Evolutionary conservation across 2,797 vertebrate species (phyloP).

Genomic region (Diglossa cyanea): DNA sequence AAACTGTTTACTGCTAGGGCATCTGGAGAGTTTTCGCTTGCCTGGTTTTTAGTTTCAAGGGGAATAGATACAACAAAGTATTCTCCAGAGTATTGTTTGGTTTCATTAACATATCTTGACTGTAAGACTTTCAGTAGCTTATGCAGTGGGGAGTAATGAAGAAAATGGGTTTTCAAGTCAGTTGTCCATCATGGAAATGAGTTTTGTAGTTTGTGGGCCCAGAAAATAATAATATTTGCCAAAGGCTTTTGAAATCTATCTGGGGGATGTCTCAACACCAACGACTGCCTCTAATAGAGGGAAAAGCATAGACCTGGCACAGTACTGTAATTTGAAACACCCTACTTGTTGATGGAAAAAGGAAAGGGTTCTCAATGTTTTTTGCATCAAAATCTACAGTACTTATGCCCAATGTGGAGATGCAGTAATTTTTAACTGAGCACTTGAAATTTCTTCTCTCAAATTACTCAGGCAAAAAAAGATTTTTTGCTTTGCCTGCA

Average conservation of each 20-base stretch:
- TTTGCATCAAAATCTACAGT: background rate
- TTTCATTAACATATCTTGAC: constrained; percentile 32
- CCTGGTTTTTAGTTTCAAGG: constrained; percentile 44
- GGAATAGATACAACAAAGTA: background rate
- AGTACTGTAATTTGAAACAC: constrained; percentile 4
- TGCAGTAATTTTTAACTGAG: background rate
- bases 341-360: background rate
- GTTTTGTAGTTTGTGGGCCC: background rate
- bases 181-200: background rate
- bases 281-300: background rate
- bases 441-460: background rate
- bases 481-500: background rate
- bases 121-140: background rate
- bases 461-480: background rate
- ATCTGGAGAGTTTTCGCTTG: constrained; percentile 60
- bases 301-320: background rate
- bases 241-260: constrained; percentile 15
- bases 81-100: constrained; percentile 22
- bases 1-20: constrained; percentile 22
- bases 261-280: background rate
- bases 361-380: background rate
- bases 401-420: background rate
- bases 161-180: constrained; percentile 44
- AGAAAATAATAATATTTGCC: background rate
- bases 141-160: constrained; percentile 4